A percentile compares a stretch with the other conserved stretches of the same genome.
phyloP scores from a whole-genome alignment of 1,140 invertebrate genomes.

The Conopomorpha cramerella region DNA sequence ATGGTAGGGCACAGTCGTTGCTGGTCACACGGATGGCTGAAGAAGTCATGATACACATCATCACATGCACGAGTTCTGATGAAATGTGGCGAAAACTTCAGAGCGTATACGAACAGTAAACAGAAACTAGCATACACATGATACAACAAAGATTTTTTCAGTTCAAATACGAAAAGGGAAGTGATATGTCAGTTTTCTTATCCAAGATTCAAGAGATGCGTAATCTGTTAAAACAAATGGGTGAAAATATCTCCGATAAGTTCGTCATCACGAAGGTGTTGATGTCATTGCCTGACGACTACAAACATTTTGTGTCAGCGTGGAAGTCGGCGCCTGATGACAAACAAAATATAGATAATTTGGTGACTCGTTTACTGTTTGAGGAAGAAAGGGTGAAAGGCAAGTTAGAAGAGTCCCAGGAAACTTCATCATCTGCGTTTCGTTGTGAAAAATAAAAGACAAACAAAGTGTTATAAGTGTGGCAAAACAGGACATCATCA shows the following conservation, averaged over 20 bases:
- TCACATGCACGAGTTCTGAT: conserved; percentile 15
- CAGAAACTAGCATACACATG: conserved; percentile 17
- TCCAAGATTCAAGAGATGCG: background rate
- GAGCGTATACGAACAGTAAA: conserved; percentile 23
- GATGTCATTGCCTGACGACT: conserved; percentile 18
- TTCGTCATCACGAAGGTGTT: conserved; percentile 25
- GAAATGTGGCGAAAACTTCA: conserved; percentile 24
- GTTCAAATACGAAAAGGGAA: conserved; percentile 7
- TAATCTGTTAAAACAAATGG: conserved; percentile 12
- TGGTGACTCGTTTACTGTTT: background rate
- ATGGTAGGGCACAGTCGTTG: conserved; percentile 1
- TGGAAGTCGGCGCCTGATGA: conserved; percentile 13
- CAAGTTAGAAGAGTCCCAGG: background rate
- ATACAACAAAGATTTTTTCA: conserved; percentile 21
- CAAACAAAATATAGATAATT: conserved; percentile 2
- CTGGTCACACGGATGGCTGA: conserved; percentile 13
- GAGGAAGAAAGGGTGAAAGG: background rate
- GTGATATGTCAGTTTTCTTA: background rate
- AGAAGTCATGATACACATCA: conserved; percentile 13
- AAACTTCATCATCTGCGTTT: background rate
- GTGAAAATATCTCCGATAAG: conserved; percentile 13
- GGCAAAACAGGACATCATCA: background rate
- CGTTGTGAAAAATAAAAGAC: background rate
- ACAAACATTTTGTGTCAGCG: conserved; percentile 5
- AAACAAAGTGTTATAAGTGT: background rate